These are phyloP conservation scores for Aeoliscus strigatus DNA, from an alignment of 2,797 vertebrate species.

Conservation along the genomic window DNA sequence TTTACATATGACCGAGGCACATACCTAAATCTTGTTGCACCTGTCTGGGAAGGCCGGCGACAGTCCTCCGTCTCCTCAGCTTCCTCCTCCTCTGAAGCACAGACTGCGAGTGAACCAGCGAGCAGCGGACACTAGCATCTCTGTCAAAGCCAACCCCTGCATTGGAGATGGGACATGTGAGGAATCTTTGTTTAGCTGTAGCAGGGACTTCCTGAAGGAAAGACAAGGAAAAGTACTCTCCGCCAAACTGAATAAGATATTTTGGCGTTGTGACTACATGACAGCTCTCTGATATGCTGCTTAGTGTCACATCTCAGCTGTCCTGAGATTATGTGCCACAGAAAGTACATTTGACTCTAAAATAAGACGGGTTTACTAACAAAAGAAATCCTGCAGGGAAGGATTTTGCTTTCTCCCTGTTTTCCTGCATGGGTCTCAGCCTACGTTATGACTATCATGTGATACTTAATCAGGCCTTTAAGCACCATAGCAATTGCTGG, in stretches of 20 bases:
- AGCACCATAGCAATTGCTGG: conserved; percentile 71
- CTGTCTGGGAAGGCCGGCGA: conserved; percentile 91
- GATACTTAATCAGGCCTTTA: conserved; percentile 70
- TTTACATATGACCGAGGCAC: neutral
- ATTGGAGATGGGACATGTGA: conserved; percentile 66
- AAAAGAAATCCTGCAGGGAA: conserved; percentile 7
- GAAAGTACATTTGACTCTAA: no score
- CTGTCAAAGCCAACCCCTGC: conserved; percentile 98
- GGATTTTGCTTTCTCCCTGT: conserved; percentile 8
- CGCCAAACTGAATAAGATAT: conserved; percentile 5
- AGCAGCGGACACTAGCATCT: conserved; percentile 98
- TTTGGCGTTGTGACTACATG: no score
- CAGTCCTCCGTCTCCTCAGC: conserved; percentile 94
- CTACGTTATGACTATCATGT: conserved; percentile 74
- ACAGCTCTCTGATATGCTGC: no score
- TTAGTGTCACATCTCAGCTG: no score
- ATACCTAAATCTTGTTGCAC: conserved; percentile 91
- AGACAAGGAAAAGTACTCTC: conserved; percentile 3
- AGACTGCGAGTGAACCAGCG: conserved; percentile 96
- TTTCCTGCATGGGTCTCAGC: conserved; percentile 24
- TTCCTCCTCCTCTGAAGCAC: conserved; percentile 95
- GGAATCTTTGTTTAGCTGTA: conserved; percentile 57
- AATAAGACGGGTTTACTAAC: conserved; percentile 15
- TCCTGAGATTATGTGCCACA: no score
- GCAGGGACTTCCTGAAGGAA: conserved; percentile 23